These are phyloP conservation scores for Ruditapes philippinarum DNA, from an alignment of 1,140 invertebrate species.

Conservation along the genomic window DNA sequence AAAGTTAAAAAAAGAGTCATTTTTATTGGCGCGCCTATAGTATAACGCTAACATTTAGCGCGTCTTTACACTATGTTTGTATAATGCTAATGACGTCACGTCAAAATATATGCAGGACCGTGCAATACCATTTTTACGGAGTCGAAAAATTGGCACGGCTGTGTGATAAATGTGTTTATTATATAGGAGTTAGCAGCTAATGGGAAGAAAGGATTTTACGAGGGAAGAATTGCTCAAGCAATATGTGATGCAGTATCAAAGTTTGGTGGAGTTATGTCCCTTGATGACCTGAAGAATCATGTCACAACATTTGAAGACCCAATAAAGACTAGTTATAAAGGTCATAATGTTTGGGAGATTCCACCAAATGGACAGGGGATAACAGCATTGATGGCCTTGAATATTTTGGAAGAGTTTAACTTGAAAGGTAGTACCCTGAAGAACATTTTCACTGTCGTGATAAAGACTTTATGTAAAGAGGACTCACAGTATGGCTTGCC, in stretches of 20 bases:
- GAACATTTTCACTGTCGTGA: no score
- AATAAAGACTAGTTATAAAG: constrained; percentile 82
- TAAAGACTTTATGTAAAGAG: no score
- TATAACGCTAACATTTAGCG: no score
- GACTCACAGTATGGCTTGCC: no score
- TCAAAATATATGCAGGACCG: no score
- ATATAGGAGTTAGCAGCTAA: constrained; percentile 81
- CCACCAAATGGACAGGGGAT: constrained; percentile 87
- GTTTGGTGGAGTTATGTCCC: constrained; percentile 83
- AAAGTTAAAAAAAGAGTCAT: no score
- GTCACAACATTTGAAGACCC: constrained; percentile 81
- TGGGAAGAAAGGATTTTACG: constrained; percentile 86
- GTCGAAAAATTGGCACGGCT: no score
- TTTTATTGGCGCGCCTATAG: no score
- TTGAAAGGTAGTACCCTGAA: constrained; percentile 73
- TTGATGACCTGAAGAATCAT: constrained; percentile 85
- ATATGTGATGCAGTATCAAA: constrained; percentile 83
- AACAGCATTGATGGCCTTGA: constrained; percentile 84
- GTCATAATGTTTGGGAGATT: constrained; percentile 82
- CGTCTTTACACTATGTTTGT: no score
- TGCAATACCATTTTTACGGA: no score
- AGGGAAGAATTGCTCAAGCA: constrained; percentile 84
- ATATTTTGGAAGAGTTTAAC: constrained; percentile 85
- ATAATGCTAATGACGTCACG: no score
- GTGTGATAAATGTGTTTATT: no score